A percentile compares a stretch with the other conserved stretches of the same genome.
These are phyloP conservation scores for Laupala kohalensis DNA, from an alignment of 1,140 invertebrate genomes.

Conservation along the genomic window DNA sequence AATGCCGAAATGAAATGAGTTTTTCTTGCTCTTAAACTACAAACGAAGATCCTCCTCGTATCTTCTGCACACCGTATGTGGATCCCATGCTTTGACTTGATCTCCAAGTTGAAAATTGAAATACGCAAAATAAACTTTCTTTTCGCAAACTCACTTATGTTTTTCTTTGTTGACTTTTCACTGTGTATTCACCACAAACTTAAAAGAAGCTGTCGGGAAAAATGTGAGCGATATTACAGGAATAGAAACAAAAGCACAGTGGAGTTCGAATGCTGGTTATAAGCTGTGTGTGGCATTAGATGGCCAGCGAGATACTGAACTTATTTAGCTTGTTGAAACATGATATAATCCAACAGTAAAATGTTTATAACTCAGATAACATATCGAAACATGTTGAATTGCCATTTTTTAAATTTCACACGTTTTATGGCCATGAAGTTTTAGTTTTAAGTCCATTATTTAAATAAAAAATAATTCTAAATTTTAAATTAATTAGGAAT, in stretches of 20 bases:
- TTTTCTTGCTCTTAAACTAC: constrained; percentile 15
- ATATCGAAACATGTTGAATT: too few relatives aligned
- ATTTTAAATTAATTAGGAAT: too few relatives aligned
- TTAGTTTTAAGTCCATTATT: too few relatives aligned
- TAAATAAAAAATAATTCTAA: too few relatives aligned
- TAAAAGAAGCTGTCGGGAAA: constrained; percentile 7
- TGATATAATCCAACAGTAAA: neutral
- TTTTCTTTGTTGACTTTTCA: constrained; percentile 16
- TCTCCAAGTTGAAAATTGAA: constrained; percentile 11
- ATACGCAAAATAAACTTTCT: constrained; percentile 4
- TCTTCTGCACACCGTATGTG: neutral
- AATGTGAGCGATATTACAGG: neutral
- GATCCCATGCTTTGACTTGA: constrained; percentile 10
- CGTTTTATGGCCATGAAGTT: too few relatives aligned
- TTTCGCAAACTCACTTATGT: constrained; percentile 12
- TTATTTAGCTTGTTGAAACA: neutral
- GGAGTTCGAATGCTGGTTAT: constrained; percentile 4
- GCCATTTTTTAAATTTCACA: too few relatives aligned
- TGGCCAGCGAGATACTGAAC: too few relatives aligned
- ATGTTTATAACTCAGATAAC: too few relatives aligned
- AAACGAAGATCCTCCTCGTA: constrained; percentile 7
- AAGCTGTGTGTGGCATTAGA: too few relatives aligned
- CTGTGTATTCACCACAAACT: constrained; percentile 15
- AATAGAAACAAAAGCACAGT: too few relatives aligned
- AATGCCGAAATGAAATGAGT: constrained; percentile 7